Evolutionary conservation across 2,888 invertebrate genomes (phyloP), one percentile per base, ranked within the genome.

Genomic region (Melikaiella ostensackeni): DNA sequence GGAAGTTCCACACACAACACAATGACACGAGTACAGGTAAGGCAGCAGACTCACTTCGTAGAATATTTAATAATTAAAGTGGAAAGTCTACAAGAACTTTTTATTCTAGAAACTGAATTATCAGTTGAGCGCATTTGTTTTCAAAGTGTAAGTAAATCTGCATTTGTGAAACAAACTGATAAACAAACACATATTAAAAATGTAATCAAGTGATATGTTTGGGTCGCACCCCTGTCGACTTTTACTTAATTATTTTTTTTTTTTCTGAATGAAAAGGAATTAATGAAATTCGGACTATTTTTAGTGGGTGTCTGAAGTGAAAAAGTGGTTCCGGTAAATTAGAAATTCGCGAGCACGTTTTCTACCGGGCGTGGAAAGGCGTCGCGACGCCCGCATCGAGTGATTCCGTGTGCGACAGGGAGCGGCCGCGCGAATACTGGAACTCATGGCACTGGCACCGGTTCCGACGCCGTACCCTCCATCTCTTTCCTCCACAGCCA

Each of bases 351-450:
- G 84, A 79, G 83, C 85, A 84, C 83, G 83, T 84, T 85, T 84
- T 81, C 79, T 79, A 77, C 81, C 82, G 78, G 80, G 81, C 76
- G 80, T 82, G 81, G 78, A 81, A 70, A 79, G 82, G 84, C 85
- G 86, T 83, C 83, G 83, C 82, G 84, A 81, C 83, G 83, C 82
- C 83, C 78, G 79, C 82, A 83, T 83, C 85, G 82, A 80, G 82
- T 80, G 82, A 82, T 80, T 84, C 78, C 84, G 88, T 88, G 88
- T 87, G 88, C 89, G 89, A 89, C 89, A 88, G 91, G 91, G 91
- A 91, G 91, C 91, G 91, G 90, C 88, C 89, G 91, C 89, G 89
- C 88, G 89, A 88, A 90, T 86, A 89, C 90, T 91, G 89, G 85
- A 88, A 84, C 87, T 87, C 87, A 87, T 84, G 87, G 86, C 87